Evolutionary conservation across 2,797 vertebrate species (phyloP).

Genomic region (Danio kyathit): DNA sequence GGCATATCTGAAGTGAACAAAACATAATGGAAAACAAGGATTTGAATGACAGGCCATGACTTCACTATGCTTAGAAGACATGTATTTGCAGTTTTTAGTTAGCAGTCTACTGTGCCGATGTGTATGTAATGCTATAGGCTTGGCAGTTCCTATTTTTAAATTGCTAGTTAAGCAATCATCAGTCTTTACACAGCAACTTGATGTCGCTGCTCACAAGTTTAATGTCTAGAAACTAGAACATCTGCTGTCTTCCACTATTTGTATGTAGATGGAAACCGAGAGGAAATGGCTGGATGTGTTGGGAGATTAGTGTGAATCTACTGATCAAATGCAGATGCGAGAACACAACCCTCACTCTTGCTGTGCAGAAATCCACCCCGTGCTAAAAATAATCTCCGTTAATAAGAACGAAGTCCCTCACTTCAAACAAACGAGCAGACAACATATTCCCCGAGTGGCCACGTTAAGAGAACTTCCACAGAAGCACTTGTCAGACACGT

Average conservation of each 20-base stretch:
- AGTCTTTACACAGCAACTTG: no score
- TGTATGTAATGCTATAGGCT: no score
- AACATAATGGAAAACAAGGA: no score
- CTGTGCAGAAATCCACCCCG: conserved; percentile 12
- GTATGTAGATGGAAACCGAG: background rate
- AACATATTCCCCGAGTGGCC: background rate
- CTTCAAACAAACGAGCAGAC: background rate
- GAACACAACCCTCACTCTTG: background rate
- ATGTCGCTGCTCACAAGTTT: no score
- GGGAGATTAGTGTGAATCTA: background rate
- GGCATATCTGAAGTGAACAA: no score
- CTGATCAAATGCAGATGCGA: conserved; percentile 5
- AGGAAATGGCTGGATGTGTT: background rate
- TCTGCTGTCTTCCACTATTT: background rate
- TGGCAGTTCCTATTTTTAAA: no score
- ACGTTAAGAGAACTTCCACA: conserved; percentile 7
- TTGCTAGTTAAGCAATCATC: no score
- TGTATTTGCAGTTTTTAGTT: no score
- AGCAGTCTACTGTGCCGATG: no score
- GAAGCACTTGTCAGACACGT: conserved; percentile 15
- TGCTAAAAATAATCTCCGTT: background rate
- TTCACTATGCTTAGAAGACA: no score
- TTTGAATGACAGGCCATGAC: no score
- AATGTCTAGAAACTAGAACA: no score
- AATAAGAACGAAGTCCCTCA: background rate